Base-by-base conservation (phyloP, 2,797 vertebrate genomes). In the Uromys caudimaculatus region DNA sequence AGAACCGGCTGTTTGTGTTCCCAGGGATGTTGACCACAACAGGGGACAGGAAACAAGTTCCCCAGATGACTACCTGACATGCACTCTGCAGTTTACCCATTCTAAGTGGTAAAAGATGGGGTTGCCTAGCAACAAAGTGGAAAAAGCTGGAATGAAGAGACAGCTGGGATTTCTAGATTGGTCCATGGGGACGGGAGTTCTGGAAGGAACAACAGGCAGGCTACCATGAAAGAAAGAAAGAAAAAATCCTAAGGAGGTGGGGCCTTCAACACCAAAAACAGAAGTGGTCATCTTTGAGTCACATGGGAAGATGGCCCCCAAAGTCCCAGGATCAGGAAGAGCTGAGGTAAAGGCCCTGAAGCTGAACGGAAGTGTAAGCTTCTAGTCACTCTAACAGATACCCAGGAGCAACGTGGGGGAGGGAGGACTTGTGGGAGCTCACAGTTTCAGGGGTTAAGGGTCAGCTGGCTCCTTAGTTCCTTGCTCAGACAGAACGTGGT, bases 121-220 rank as follows among this genome's bases (percentile, higher is more conserved):
- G 41, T 71, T 44, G 9, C 83, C 73, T 50, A 60, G 81, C 62
- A 56, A 73, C 44, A 35, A 73, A 56, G 50, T 71, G 38, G 78
- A 78, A 14, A 93, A 83, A 38, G 64, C 71, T 50, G 76, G 76
- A 86, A 12, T 44, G 16, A 50, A 8, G 29, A 77, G 79, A 71
- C n/a, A 67, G 60, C 90, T 44, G 71, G 41, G 52, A 71, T 89
- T 86, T 88, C 67, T 67, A 11, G 35, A 47, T 1, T 44, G 4
- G 52, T 90, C 89, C 75, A 79, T 79, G 89, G 77, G 64, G 41
- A 52, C 21, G 56, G 83, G 89, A 62, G 2, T 41, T 79, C 60
- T 12, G 54, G 54, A 69, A 38, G 47, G 44, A 83, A 29, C n/a
- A 32, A n/a, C 0, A 0, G 4, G 16, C 16, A 17, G 44, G 54